These are phyloP conservation scores for Vidua chalybeata DNA, from an alignment of 2,113 vertebrate species.

Conservation along the genomic window DNA sequence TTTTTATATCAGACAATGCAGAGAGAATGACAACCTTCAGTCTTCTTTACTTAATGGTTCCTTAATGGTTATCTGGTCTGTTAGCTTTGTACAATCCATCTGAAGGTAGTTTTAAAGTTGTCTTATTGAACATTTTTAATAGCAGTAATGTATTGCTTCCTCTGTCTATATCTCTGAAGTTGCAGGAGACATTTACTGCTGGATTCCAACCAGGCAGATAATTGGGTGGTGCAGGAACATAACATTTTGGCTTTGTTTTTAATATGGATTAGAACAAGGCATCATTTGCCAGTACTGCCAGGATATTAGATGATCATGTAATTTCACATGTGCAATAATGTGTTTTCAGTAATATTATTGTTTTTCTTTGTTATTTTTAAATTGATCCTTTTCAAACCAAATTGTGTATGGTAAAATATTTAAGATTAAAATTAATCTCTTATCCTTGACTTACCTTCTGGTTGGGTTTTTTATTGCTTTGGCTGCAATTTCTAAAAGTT, in stretches of 20 bases:
- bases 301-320: not conserved
- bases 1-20: not conserved
- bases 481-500: not conserved
- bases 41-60: not conserved
- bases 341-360: not conserved
- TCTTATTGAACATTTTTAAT: conserved; percentile 14
- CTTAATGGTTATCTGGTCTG: conserved; percentile 31
- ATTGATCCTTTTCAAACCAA: not conserved
- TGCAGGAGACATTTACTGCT: conserved; percentile 21
- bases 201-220: not conserved
- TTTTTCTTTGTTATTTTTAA: not conserved
- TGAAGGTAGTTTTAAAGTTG: conserved; percentile 37
- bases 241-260: not conserved
- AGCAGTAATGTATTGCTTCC: conserved; percentile 48
- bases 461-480: not conserved
- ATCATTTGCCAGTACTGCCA: conserved; percentile 5
- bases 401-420: not conserved
- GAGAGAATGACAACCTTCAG: not conserved
- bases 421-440: not conserved
- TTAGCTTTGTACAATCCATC: conserved; percentile 27
- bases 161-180: conserved; percentile 28
- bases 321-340: not conserved
- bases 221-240: not conserved
- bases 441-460: not conserved
- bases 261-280: not conserved